Evolutionary conservation across 2,797 vertebrate genomes (phyloP).

Genomic region (Vespertilio murinus): DNA sequence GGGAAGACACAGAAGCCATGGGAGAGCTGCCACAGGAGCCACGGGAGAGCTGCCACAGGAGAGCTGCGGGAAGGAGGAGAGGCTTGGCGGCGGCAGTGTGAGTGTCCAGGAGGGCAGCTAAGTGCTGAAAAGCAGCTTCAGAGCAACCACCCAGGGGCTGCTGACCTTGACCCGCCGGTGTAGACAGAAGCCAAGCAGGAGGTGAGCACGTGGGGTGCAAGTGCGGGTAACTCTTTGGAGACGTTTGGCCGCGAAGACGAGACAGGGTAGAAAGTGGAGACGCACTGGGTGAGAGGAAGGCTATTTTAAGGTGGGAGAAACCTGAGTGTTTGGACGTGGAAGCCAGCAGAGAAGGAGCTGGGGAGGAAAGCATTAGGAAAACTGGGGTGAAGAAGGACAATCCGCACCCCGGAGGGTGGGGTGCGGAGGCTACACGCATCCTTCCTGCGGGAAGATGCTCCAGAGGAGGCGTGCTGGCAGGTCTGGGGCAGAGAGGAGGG

Average conservation of each 20-base stretch:
- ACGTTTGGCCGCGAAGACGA: conserved; percentile 8
- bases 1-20: too few species aligned
- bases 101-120: neutral
- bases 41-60: rapidly evolving
- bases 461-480: neutral
- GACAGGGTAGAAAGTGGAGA: conserved; percentile 48
- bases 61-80: rapidly evolving
- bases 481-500: neutral
- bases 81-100: rapidly evolving
- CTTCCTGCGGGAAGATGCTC: neutral
- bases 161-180: rapidly evolving
- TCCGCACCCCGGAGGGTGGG: too few species aligned
- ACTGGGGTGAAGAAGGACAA: neutral
- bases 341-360: neutral
- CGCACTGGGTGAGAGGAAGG: neutral
- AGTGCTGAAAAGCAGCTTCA: neutral
- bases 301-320: conserved; percentile 73
- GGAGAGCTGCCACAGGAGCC: too few species aligned
- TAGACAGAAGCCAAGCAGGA: neutral
- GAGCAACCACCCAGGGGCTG: neutral
- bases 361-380: neutral
- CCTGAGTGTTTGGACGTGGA: neutral
- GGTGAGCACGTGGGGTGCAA: neutral
- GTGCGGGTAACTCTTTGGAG: neutral
- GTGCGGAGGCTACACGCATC: rapidly evolving